Percentiles rank a stretch among this genome's conserved stretches.
These are phyloP conservation scores for Achatina immaculata DNA, from an alignment of 1,140 invertebrate species.

Conservation along the genomic window DNA sequence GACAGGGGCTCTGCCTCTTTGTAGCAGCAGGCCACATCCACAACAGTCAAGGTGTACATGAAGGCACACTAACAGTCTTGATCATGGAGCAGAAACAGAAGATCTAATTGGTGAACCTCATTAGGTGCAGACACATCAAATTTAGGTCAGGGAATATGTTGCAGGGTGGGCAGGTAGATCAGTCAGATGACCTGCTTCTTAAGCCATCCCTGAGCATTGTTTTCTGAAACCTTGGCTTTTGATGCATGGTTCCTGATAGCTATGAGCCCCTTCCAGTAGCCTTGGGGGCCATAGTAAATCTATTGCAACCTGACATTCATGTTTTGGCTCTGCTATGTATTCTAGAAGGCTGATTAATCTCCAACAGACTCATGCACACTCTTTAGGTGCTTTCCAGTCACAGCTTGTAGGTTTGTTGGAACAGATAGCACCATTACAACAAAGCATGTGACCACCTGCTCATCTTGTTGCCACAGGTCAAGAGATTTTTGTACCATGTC, in stretches of 20 bases:
- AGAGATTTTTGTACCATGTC: too few species aligned
- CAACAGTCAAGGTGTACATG: background rate
- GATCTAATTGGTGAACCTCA: constrained; percentile 45
- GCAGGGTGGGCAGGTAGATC: constrained; percentile 13
- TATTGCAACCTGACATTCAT: background rate
- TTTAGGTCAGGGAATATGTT: constrained; percentile 24
- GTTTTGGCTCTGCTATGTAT: too few species aligned
- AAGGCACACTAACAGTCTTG: background rate
- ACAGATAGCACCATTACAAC: too few species aligned
- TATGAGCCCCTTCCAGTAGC: background rate
- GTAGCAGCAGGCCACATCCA: background rate
- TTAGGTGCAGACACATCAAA: constrained; percentile 37
- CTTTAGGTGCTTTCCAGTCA: too few species aligned
- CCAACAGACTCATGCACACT: constrained; percentile 18
- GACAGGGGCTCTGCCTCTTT: constrained; percentile 6
- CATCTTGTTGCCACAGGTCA: too few species aligned
- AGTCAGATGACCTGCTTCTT: constrained; percentile 42
- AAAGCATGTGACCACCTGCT: too few species aligned
- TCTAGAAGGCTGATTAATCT: constrained; percentile 20
- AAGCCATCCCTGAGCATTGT: constrained; percentile 34
- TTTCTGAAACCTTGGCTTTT: constrained; percentile 25
- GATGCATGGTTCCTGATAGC: constrained; percentile 39
- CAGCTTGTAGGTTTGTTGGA: too few species aligned
- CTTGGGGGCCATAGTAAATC: constrained; percentile 38
- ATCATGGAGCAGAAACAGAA: constrained; percentile 47